Percentiles rank a stretch among this genome's conserved stretches.
Conservation (phyloP, 2,797 vertebrate genomes). For the Acanthopagrus latus region DNA sequence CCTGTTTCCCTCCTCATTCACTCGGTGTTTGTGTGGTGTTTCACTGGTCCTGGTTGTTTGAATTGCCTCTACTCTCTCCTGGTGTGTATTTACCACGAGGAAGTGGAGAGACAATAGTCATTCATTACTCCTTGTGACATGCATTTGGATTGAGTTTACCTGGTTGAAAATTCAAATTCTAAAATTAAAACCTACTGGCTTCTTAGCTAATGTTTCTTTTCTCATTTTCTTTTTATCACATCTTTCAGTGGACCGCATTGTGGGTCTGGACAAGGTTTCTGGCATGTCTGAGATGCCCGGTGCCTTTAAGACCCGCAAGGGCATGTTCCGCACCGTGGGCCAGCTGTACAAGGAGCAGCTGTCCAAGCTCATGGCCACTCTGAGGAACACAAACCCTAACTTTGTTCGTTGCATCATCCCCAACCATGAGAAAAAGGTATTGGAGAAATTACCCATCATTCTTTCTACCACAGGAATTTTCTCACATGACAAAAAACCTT, state of each 20-base stretch:
- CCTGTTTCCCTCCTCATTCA: constrained; percentile 56
- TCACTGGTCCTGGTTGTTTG: constrained; percentile 64
- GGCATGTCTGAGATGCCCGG: constrained; percentile 96
- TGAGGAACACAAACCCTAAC: constrained; percentile 99
- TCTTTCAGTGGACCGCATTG: constrained; percentile 94
- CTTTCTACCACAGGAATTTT: neutral
- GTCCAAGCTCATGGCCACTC: constrained; percentile 97
- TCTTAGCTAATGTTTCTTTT: constrained; percentile 1
- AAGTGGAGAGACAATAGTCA: constrained; percentile 47
- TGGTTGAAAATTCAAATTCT: constrained; percentile 20
- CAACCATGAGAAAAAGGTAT: constrained; percentile 98
- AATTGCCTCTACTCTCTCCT: constrained; percentile 45
- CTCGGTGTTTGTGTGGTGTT: constrained; percentile 71
- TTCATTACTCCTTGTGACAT: constrained; percentile 58
- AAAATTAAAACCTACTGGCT: neutral
- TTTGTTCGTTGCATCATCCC: constrained; percentile 99
- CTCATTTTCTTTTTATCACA: neutral
- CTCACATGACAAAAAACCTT: neutral
- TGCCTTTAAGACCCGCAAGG: constrained; percentile 97
- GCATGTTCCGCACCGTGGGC: constrained; percentile 99
- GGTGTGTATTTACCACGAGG: constrained; percentile 51
- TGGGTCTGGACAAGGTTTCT: constrained; percentile 97
- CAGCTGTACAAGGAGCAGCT: constrained; percentile 99
- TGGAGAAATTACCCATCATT: neutral
- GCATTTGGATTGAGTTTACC: constrained; percentile 72